Evolutionary conservation across 2,113 vertebrate species (phyloP), one percentile per base, ranked within the genome.

Genomic region (Siphamia tubifer): DNA sequence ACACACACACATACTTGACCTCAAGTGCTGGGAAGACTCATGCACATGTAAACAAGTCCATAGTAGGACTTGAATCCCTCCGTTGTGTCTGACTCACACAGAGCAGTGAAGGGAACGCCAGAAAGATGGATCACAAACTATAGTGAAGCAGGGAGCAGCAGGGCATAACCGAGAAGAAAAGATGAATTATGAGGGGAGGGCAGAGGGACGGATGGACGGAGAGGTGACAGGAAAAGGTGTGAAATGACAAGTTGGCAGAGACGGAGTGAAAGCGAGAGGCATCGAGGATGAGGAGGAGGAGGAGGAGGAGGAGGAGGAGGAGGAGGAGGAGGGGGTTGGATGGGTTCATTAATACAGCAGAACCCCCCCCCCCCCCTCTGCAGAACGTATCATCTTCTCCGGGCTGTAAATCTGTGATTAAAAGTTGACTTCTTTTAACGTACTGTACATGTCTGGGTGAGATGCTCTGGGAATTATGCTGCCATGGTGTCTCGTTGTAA

Each of bases 351-450:
- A 74, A 66, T 15, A 39, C 25, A 4, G n/a, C 57, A 38, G 64
- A 52, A 68, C 39, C n/a, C n/a, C n/a, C n/a, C n/a, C n/a, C n/a
- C n/a, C n/a, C n/a, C n/a, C n/a, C n/a, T 39, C 25, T 8, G 31
- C 1, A 12, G 55, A 30, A 1, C 2, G 42, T 8, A 32, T 40
- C 44, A 11, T 68, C 36, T 45, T 36, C 7, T 2, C 19, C 24
- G 4, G 13, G 42, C 51, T 68, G 72, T 68, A 82, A 82, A 80
- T 74, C 77, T 67, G 77, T 68, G 70, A 85, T 88, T 68, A 78
- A 76, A 68, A 67, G 45, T 63, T 48, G 72, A 74, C 66, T 81
- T 24, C 43, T 54, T 48, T 44, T 78, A 72, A 77, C 69, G 67
- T 71, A 45, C 48, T 55, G 64, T 61, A 43, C 72, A 57, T 52